phyloP scores from a whole-genome alignment of 2,797 vertebrate species.

The Enteromius radiatus region DNA sequence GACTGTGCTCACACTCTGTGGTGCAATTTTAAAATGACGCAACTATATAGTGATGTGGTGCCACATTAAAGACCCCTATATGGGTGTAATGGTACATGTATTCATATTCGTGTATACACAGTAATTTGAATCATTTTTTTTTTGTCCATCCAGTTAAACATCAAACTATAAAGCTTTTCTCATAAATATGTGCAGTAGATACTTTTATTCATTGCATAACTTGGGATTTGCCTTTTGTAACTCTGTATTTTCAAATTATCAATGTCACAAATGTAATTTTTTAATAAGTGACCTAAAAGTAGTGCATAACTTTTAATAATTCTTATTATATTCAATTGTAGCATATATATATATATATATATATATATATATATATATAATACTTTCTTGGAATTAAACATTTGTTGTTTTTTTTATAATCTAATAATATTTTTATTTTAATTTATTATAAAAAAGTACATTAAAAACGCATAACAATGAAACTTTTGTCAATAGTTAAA shows the following conservation, averaged over 20 bases:
- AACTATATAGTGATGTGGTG: background rate
- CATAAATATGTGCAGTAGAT: background rate
- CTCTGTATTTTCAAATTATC: background rate
- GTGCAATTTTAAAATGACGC: background rate
- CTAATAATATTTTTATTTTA: background rate
- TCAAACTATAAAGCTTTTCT: background rate
- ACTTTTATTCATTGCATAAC: background rate
- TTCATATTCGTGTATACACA: background rate
- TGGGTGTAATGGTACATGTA: too few species aligned
- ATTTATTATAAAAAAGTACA: background rate
- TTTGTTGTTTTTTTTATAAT: background rate
- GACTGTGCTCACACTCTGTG: background rate
- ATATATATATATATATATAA: too few species aligned
- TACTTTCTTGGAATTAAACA: background rate
- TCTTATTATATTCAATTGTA: background rate
- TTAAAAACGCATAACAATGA: background rate
- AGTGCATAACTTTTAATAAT: background rate
- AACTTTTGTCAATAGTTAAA: background rate
- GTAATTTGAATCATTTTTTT: background rate
- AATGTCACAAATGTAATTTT: background rate
- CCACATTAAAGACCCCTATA: background rate
- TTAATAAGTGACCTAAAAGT: background rate
- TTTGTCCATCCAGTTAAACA: background rate
- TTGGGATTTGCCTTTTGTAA: constrained; percentile 5
- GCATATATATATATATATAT: too few species aligned